Base-by-base conservation (phyloP, 2,888 invertebrate genomes). In the Lacanobia wlatinum region DNA sequence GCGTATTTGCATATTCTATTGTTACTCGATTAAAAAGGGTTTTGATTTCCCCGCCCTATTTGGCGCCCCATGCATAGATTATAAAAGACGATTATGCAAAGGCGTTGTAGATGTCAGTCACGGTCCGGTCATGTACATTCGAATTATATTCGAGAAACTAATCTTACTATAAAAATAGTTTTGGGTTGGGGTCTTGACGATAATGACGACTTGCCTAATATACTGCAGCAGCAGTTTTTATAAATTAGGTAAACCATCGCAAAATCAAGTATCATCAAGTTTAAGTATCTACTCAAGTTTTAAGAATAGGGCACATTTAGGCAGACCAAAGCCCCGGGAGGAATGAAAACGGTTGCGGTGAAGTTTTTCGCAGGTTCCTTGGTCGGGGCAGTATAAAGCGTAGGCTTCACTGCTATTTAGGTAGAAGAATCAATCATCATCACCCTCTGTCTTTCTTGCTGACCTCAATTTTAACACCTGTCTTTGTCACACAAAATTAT, bases 1-100 rank as follows among this genome's bases (percentile, higher is more conserved):
- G 75, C 86, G 82, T 84, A 87, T 93, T 92, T 94, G 91, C 92
- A 92, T 93, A 91, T 86, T 75, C 88, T 87, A 90, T 93, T 93
- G 90, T 92, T 78, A 87, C 80, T 89, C 84, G 85, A 89, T 90
- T 86, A 88, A 85, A 84, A 91, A 88, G 92, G 94, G 92, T 88
- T 88, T 85, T 80, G 68, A 68, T 87, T 87, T 89, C 91, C 86
- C 93, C 93, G 91, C 93, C 94, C 92, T 89, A 88, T 89, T 88
- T 75, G 73, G 64, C 50, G 58, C 83, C 75, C 80, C 66, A 71
- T 73, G 70, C 75, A 73, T 75, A 70, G 72, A 76, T 66, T 73
- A 67, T 69, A 64, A 69, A 66, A 72, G 62, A 74, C 58, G 64
- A 84, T 84, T 84, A 78, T 80, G 78, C 80, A 85, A 84, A 84